phyloP scores from a whole-genome alignment of 2,888 invertebrate species.

The Cosmia trapezina region DNA sequence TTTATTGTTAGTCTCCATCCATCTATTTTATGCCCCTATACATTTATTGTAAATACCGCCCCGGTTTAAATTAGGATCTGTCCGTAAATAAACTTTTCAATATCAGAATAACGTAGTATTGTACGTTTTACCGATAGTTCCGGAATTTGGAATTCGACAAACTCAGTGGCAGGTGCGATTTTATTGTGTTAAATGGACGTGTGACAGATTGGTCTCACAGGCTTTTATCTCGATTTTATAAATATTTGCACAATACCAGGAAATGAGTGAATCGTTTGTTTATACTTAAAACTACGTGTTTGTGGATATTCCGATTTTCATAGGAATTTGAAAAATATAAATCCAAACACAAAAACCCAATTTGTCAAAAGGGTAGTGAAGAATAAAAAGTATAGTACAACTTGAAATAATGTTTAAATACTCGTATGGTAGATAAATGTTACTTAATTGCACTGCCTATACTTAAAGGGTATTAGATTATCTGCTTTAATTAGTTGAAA shows the following conservation, averaged over 20 bases:
- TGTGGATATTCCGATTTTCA: neutral
- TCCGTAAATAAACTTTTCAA: constrained; percentile 18
- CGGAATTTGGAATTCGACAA: constrained; percentile 24
- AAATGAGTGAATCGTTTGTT: neutral
- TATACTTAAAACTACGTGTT: neutral
- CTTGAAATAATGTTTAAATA: neutral
- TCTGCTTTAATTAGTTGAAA: neutral
- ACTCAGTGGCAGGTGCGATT: constrained; percentile 28
- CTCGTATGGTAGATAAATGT: no score
- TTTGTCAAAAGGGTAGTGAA: neutral
- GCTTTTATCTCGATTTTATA: neutral
- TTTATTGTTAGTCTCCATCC: neutral
- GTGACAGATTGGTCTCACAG: constrained; percentile 25
- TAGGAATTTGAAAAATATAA: neutral
- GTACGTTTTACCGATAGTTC: constrained; percentile 22
- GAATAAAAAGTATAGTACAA: neutral
- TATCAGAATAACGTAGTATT: constrained; percentile 17
- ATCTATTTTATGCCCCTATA: neutral
- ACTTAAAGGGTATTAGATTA: neutral
- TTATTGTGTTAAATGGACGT: constrained; percentile 43
- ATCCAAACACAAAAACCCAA: neutral
- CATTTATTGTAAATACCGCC: neutral
- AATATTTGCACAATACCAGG: constrained; percentile 2
- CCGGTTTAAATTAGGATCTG: neutral
- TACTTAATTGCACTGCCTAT: neutral